Evolutionary conservation across 2,113 vertebrate species (phyloP).

Genomic region (Austrofundulus limnaeus): DNA sequence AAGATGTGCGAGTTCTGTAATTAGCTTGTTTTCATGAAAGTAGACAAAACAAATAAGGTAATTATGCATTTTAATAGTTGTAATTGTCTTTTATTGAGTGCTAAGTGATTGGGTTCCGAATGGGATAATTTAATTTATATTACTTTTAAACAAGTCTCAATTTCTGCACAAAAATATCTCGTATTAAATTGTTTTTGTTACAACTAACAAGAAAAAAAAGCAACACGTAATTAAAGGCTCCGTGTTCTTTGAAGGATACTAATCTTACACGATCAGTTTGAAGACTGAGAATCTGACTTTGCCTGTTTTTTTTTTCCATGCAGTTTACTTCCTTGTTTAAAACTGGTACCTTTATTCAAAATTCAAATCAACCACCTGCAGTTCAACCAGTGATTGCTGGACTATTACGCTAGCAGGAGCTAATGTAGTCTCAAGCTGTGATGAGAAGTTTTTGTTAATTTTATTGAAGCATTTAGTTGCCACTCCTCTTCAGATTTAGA

Average conservation of each 20-base stretch:
- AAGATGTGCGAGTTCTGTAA: too few species aligned
- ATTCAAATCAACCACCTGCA: slow-evolving; percentile 1
- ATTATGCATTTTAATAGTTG: neutral
- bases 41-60: neutral
- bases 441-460: neutral
- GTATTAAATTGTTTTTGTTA: too few species aligned
- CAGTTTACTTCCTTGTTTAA: neutral
- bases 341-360: neutral
- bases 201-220: too few species aligned
- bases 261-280: too few species aligned
- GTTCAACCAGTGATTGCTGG: neutral
- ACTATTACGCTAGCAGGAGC: neutral
- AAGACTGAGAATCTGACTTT: too few species aligned
- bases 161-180: neutral
- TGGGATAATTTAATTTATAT: neutral
- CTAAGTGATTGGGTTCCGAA: neutral
- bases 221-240: too few species aligned
- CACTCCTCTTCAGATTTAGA: neutral
- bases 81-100: neutral
- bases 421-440: neutral
- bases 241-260: too few species aligned
- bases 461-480: neutral
- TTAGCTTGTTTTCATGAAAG: neutral
- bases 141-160: neutral
- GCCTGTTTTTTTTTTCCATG: neutral